Evolutionary conservation across 2,113 vertebrate species (phyloP).

Genomic region (Tetrao urogallus): DNA sequence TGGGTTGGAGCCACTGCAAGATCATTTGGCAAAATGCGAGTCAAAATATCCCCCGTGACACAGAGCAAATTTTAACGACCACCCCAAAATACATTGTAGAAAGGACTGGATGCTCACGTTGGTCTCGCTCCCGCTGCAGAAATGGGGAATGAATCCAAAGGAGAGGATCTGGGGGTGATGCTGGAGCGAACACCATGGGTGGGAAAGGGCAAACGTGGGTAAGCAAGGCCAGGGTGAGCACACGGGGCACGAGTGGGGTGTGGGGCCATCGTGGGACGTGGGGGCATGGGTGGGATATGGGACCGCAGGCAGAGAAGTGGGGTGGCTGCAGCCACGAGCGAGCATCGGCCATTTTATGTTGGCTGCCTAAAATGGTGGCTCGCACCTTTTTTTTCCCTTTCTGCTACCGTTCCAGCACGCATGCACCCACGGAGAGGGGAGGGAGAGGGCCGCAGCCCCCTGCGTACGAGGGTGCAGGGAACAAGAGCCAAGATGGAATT

Average conservation of each 20-base stretch:
- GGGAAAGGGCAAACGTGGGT: accelerated
- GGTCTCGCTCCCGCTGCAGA: accelerated
- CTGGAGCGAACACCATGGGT: accelerated
- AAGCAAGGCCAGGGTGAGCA: accelerated
- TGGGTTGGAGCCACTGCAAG: background rate
- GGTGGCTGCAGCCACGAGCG: background rate
- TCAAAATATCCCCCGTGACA: accelerated
- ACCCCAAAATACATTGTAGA: accelerated
- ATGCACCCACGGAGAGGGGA: conserved; percentile 12
- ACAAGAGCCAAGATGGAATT: conserved; percentile 44
- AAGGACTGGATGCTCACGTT: accelerated
- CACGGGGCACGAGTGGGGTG: accelerated
- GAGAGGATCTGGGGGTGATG: background rate
- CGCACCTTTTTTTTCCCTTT: conserved; percentile 1
- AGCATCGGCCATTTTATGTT: conserved; percentile 71
- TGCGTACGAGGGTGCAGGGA: background rate
- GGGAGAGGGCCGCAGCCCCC: background rate
- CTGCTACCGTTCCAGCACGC: conserved; percentile 23
- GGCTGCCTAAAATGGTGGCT: conserved; percentile 78
- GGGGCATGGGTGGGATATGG: too few species aligned
- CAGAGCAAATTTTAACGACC: accelerated
- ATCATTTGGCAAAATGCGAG: background rate
- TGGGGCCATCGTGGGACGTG: too few species aligned
- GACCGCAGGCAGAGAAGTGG: background rate
- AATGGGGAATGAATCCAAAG: accelerated